phyloP scores from a whole-genome alignment of 2,888 invertebrate genomes.

The Pachliopta kotzebuea region DNA sequence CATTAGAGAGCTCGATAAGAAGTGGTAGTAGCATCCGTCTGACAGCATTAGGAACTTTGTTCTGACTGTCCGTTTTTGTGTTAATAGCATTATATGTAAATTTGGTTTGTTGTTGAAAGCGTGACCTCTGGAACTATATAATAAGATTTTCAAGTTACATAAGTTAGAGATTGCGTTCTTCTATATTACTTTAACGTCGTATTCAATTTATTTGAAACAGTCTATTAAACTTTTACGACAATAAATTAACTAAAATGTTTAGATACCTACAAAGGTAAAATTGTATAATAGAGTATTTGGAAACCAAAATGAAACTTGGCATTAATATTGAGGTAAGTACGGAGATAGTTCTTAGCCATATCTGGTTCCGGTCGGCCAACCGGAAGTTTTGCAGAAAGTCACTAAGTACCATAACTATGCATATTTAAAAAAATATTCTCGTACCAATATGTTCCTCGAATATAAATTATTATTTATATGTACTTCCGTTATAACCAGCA shows the following conservation, averaged over 20 bases:
- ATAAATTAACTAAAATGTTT: not conserved
- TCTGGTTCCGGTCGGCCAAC: too few relatives aligned
- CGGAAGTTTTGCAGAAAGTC: too few relatives aligned
- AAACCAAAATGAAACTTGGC: too few relatives aligned
- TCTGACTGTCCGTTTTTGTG: slow-evolving; percentile 21
- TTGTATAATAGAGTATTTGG: too few relatives aligned
- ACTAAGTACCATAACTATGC: too few relatives aligned
- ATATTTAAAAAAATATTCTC: too few relatives aligned
- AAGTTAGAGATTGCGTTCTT: not conserved
- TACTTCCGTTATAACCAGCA: too few relatives aligned
- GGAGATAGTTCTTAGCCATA: too few relatives aligned
- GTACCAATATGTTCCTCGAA: too few relatives aligned
- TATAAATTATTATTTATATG: too few relatives aligned
- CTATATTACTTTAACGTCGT: not conserved
- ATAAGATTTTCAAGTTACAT: slow-evolving; percentile 2
- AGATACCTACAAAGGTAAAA: too few relatives aligned
- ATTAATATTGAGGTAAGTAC: too few relatives aligned
- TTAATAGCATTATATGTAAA: slow-evolving; percentile 17
- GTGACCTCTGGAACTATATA: not conserved
- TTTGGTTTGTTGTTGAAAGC: not conserved
- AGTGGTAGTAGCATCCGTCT: slow-evolving; percentile 4
- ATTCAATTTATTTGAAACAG: not conserved
- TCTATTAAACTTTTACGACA: not conserved
- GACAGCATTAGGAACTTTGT: slow-evolving; percentile 16
- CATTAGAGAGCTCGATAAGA: not conserved